phyloP scores from a whole-genome alignment of 2,113 vertebrate genomes.

The Zosterops hypoxanthus region DNA sequence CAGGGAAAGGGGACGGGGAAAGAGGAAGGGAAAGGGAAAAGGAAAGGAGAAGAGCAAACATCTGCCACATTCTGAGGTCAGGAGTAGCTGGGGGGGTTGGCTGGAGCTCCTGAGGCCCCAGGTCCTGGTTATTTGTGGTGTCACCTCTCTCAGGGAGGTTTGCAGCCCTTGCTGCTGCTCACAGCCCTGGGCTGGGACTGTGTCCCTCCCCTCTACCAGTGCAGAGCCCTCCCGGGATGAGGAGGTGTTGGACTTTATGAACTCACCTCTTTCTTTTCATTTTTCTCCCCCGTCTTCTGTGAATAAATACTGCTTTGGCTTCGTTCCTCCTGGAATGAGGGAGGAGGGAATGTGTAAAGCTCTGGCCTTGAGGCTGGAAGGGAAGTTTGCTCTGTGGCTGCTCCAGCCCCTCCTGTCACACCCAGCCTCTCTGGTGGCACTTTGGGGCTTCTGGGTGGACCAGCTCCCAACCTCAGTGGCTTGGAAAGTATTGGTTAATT shows the following conservation, averaged over 20 bases:
- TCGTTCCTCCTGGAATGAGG: accelerated
- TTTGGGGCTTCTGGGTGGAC: not conserved
- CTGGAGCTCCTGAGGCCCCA: not conserved
- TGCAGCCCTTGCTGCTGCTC: not conserved
- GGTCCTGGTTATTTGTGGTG: not conserved
- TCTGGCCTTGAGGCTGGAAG: not conserved
- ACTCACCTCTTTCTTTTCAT: not conserved
- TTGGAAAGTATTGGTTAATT: accelerated
- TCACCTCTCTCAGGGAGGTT: accelerated
- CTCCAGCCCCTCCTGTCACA: not conserved
- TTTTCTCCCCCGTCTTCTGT: not conserved
- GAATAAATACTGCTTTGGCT: not conserved
- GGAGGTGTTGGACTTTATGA: not conserved
- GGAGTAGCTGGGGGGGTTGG: accelerated
- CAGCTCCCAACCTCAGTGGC: not conserved
- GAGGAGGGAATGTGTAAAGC: not conserved
- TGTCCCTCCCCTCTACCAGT: not conserved
- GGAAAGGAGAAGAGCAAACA: not conserved
- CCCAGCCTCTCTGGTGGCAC: not conserved
- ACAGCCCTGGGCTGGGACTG: not conserved
- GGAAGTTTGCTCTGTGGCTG: not conserved
- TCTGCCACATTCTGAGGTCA: not conserved
- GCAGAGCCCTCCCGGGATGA: not conserved
- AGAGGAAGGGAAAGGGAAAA: not conserved
- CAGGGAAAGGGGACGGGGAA: not conserved